Conservation (phyloP, 2,797 vertebrate species). For the Acanthornis magna region DNA sequence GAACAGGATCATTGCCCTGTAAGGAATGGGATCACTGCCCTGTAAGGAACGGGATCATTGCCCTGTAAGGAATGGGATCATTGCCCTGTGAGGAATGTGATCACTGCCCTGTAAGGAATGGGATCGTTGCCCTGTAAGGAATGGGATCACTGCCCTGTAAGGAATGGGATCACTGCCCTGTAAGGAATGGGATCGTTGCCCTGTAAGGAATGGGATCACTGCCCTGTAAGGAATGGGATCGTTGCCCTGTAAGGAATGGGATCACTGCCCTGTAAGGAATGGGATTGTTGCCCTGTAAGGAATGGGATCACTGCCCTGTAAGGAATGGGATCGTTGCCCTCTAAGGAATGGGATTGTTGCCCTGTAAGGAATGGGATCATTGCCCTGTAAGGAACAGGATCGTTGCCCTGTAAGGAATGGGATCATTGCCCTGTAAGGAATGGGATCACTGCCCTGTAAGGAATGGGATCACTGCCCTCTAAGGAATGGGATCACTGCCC, state of each 20-base stretch:
- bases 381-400: background rate
- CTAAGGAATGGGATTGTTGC: rapidly evolving
- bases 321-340: background rate
- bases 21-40: rapidly evolving
- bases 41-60: background rate
- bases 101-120: background rate
- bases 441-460: background rate
- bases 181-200: background rate
- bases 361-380: background rate
- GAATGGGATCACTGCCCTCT: too few relatives aligned
- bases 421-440: background rate
- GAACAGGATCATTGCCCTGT: too few relatives aligned
- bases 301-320: too few relatives aligned
- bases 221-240: background rate
- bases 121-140: background rate
- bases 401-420: background rate
- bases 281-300: background rate
- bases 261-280: background rate
- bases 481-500: background rate
- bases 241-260: background rate
- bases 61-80: background rate
- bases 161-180: background rate
- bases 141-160: background rate
- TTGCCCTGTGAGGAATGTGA: background rate
- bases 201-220: background rate